Percentiles rank a stretch among this genome's conserved stretches.
Conservation (phyloP, 37 sponge, comb jelly and placozoan species). For the Theonella swinhoei region DNA sequence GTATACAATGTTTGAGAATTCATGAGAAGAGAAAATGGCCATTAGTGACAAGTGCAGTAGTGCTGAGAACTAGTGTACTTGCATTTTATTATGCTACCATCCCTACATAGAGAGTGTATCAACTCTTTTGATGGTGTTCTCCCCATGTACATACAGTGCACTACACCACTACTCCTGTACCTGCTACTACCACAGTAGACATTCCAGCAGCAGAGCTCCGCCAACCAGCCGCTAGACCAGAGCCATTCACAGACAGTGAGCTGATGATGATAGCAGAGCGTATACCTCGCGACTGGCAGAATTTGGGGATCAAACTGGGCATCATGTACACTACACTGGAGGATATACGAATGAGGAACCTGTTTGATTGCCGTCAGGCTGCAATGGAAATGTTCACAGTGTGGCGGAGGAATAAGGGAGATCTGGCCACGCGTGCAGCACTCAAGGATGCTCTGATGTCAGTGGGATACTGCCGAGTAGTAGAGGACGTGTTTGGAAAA, state of each 20-base stretch:
- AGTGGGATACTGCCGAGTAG: constrained; percentile 28
- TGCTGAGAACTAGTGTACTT: too few species aligned
- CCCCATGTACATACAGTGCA: too few species aligned
- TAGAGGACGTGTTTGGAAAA: constrained; percentile 23
- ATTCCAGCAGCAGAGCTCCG: too few species aligned
- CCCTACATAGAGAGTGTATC: too few species aligned
- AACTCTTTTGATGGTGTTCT: too few species aligned
- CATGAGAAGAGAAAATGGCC: too few species aligned
- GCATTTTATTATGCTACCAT: too few species aligned
- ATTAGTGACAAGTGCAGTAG: too few species aligned
- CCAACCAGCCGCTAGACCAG: background rate
- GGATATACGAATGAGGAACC: background rate
- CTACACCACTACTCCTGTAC: too few species aligned
- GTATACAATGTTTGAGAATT: too few species aligned
- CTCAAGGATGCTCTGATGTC: constrained; percentile 40
- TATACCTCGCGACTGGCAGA: constrained; percentile 28
- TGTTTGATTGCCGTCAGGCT: background rate
- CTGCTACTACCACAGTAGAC: too few species aligned
- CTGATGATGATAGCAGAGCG: constrained; percentile 33
- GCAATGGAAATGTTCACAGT: constrained; percentile 40
- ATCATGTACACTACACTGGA: constrained; percentile 13
- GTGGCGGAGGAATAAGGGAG: constrained; percentile 35
- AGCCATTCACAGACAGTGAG: constrained; percentile 9
- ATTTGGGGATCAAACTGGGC: constrained; percentile 47
- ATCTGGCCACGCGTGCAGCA: constrained; percentile 26